Conservation (phyloP, 2,888 invertebrate species). For the Drosophila affinis region DNA sequence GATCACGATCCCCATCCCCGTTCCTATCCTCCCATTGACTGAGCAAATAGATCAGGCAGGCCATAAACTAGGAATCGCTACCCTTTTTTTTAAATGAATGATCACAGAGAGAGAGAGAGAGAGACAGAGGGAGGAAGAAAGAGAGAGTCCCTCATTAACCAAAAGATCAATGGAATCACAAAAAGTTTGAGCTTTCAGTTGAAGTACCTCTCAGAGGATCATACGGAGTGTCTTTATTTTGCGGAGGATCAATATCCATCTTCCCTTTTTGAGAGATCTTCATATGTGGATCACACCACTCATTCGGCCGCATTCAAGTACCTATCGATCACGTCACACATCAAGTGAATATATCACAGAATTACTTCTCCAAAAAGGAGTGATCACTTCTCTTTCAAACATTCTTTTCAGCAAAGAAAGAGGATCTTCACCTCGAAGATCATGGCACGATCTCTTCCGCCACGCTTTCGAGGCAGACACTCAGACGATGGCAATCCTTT, state of each 20-base stretch:
- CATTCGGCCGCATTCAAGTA: too few species aligned
- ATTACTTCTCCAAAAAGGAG: background rate
- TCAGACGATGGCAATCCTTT: slow-evolving; percentile 25
- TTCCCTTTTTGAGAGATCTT: too few species aligned
- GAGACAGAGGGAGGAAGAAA: background rate
- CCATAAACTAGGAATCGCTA: background rate
- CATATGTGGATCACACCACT: too few species aligned
- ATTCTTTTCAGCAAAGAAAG: background rate
- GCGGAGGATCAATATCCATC: background rate
- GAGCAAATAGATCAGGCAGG: slow-evolving; percentile 30
- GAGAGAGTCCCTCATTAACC: background rate
- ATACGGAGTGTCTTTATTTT: too few species aligned
- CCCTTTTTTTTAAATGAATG: background rate
- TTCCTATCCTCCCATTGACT: slow-evolving; percentile 5
- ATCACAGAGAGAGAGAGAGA: background rate
- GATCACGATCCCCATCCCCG: slow-evolving; percentile 31
- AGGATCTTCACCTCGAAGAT: background rate
- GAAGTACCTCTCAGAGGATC: too few species aligned
- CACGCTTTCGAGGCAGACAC: slow-evolving; percentile 1
- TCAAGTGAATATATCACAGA: background rate
- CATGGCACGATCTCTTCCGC: background rate
- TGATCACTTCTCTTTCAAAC: background rate
- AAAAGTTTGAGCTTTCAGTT: too few species aligned
- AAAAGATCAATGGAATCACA: background rate
- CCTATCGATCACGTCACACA: too few species aligned